Conservation (phyloP, 2,113 vertebrate genomes). For the Pelusios castaneus region DNA sequence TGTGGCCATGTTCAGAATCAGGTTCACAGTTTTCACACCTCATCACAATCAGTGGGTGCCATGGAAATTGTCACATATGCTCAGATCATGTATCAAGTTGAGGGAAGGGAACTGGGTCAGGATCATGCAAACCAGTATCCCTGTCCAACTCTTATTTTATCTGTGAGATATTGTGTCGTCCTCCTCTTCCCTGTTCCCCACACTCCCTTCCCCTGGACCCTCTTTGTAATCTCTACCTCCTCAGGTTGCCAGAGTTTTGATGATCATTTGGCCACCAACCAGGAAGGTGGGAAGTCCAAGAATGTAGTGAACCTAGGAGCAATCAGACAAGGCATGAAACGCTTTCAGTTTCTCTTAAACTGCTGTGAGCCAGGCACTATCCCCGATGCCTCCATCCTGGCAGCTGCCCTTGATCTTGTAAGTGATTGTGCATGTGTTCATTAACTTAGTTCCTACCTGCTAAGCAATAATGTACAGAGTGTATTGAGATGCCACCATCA, state of each 20-base stretch:
- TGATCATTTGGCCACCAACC: constrained; percentile 89
- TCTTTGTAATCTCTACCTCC: constrained; percentile 53
- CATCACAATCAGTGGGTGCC: background rate
- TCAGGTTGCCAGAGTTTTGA: constrained; percentile 95
- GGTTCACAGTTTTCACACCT: background rate
- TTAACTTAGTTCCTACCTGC: background rate
- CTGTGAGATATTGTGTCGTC: constrained; percentile 56
- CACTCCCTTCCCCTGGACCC: constrained; percentile 47
- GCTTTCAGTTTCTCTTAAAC: constrained; percentile 98
- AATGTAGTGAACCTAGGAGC: constrained; percentile 96
- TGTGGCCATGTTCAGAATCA: background rate
- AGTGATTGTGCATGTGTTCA: constrained; percentile 13
- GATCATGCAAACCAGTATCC: background rate
- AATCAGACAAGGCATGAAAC: constrained; percentile 98
- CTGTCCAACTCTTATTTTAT: constrained; percentile 26
- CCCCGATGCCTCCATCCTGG: constrained; percentile 95
- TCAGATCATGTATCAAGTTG: background rate
- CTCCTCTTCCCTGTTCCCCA: background rate
- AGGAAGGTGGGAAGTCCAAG: constrained; percentile 95
- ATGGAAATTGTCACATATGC: background rate
- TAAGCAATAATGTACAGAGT: background rate
- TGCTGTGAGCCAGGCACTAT: constrained; percentile 98
- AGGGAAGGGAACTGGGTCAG: background rate
- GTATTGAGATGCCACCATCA: rapidly evolving
- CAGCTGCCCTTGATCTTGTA: constrained; percentile 96